Evolutionary conservation across 53 echinoderm and acorn worm genomes (phyloP), one percentile per base, ranked within the genome.

Genomic region (Patiria pectinifera): DNA sequence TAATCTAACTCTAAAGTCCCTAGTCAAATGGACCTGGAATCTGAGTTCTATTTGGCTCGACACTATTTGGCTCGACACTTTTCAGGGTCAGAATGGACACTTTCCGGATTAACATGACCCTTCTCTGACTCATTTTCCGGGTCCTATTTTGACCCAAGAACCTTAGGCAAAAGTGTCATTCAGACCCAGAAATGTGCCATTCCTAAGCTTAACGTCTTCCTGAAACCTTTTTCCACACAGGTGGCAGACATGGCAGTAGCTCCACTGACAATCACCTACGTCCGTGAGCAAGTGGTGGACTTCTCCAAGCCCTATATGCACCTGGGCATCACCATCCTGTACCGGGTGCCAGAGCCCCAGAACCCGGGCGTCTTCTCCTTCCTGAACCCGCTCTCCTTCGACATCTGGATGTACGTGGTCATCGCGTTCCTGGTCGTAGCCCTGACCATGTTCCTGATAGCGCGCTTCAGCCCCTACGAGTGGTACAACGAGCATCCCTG

Each of bases 401-500:
- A 99, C 75, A 96, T 99, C 48, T 99, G 99, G 99, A 95, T 99
- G 96, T 99, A 99, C 87, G 95, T 99, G 59, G 93, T 99, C 76
- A 96, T 99, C 90, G 97, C 99, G 3, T 99, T 95, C 85, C 96
- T 99, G 2, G 95, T 94, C 6, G 99, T 99, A 25, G 97, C 97
- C 69, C 86, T 99, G 58, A 94, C 95, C 74, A 94, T 99, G 72
- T 99, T 99, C 85, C 89, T 99, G 59, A 85, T 99, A 60, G 99
- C 99, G 6, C 92, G 99, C 46, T 99, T 99, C 91, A 99, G 97
- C 58, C 99, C 99, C 6, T 99, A 99, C 85, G 99, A 99, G 91
- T 99, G 99, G 99, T 99, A 99, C 94, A 99, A 99, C 92, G 94
- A 95, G 45, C 99, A 99, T 62, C 99, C 99, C 2, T 97, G 97